These are phyloP conservation scores for Nomada hirtipes DNA, from an alignment of 2,888 invertebrate genomes.

Conservation along the genomic window DNA sequence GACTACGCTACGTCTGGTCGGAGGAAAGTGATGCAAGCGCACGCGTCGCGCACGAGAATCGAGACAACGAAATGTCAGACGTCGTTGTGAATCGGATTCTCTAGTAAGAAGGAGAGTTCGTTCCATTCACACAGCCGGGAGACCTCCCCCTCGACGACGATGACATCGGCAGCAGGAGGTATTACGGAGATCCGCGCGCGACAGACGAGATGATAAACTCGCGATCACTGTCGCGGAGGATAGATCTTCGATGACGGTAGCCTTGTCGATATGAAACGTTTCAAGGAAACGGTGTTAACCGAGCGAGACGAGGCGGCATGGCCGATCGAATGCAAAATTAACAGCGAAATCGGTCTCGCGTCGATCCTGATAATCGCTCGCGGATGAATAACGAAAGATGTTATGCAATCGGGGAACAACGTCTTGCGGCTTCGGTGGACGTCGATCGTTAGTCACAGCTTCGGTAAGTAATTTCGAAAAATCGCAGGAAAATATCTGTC, in stretches of 20 bases:
- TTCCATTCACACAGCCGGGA: slow-evolving; percentile 64
- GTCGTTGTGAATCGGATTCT: slow-evolving; percentile 51
- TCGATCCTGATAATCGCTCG: slow-evolving; percentile 13
- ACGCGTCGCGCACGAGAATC: slow-evolving; percentile 14
- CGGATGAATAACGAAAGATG: slow-evolving; percentile 2
- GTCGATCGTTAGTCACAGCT: background rate
- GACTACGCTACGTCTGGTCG: background rate
- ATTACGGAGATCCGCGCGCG: slow-evolving; percentile 30
- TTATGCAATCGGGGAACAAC: background rate
- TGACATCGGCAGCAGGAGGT: slow-evolving; percentile 44
- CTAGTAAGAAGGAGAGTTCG: slow-evolving; percentile 44
- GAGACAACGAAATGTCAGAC: slow-evolving; percentile 52
- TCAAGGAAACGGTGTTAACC: slow-evolving; percentile 40
- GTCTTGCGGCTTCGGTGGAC: background rate
- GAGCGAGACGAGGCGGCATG: background rate
- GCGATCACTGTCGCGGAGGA: slow-evolving; percentile 14
- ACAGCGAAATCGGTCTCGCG: slow-evolving; percentile 28
- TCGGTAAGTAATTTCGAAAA: background rate
- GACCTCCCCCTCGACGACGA: slow-evolving; percentile 19
- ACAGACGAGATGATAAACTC: slow-evolving; percentile 53
- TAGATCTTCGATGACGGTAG: slow-evolving; percentile 55
- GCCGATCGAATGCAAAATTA: slow-evolving; percentile 38
- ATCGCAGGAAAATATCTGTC: background rate
- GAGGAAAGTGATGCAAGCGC: slow-evolving; percentile 12
- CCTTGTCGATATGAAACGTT: slow-evolving; percentile 53